phyloP scores from a whole-genome alignment of 2,113 vertebrate species.

The Archocentrus centrarchus region DNA sequence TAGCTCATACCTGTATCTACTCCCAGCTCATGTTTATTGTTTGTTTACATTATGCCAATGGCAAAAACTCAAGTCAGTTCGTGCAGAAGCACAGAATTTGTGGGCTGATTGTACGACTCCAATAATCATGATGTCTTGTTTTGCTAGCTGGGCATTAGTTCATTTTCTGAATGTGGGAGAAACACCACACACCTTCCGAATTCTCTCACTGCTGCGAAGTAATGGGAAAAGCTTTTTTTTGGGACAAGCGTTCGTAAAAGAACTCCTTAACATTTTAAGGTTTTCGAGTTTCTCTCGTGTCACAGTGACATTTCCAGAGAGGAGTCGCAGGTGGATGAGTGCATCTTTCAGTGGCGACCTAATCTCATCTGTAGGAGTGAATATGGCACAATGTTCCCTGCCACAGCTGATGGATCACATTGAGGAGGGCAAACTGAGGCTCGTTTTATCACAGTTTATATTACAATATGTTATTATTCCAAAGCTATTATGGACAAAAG shows the following conservation, averaged over 20 bases:
- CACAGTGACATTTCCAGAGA: constrained; percentile 34
- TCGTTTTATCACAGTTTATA: constrained; percentile 51
- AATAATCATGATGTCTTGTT: not conserved
- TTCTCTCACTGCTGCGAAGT: not conserved
- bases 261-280: constrained; percentile 13
- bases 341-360: constrained; percentile 42
- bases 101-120: not conserved
- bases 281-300: constrained; percentile 32
- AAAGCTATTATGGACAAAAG: constrained; percentile 3
- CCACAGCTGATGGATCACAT: constrained; percentile 51
- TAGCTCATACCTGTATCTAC: not conserved
- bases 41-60: not conserved
- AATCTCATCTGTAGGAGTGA: constrained; percentile 52
- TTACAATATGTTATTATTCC: constrained; percentile 50
- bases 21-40: not conserved
- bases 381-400: constrained; percentile 29
- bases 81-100: constrained; percentile 6
- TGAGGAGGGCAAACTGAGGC: constrained; percentile 32
- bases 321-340: constrained; percentile 26
- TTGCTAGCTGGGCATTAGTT: not conserved
- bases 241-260: not conserved
- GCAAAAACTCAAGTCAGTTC: not conserved
- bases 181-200: not conserved
- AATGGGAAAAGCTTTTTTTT: constrained; percentile 28
- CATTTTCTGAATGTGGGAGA: not conserved